These are phyloP conservation scores for Daktulosphaira vitifoliae DNA, from an alignment of 1,140 invertebrate species.

Conservation along the genomic window DNA sequence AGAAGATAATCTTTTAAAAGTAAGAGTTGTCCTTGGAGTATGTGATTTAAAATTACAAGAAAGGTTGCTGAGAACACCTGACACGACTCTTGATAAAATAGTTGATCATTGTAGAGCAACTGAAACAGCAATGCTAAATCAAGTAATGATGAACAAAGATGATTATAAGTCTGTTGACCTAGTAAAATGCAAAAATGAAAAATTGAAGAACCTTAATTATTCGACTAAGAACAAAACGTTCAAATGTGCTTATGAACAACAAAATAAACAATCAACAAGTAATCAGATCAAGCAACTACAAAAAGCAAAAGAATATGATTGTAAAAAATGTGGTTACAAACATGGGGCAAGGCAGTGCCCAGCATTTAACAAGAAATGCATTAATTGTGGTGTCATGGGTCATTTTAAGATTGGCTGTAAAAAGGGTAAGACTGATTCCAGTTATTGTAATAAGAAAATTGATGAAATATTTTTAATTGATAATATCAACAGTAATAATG, in stretches of 20 bases:
- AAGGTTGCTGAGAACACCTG: constrained; percentile 14
- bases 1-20: constrained; percentile 5
- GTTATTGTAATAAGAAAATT: not conserved
- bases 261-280: not conserved
- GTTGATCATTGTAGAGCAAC: not conserved
- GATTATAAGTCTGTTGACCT: not conserved
- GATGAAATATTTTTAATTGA: constrained; percentile 26
- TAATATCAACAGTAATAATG: constrained; percentile 7
- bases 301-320: constrained; percentile 2
- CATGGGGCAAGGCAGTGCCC: constrained; percentile 12
- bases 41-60: not conserved
- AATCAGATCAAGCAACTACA: not conserved
- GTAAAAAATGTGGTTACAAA: constrained; percentile 26
- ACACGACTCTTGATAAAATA: not conserved
- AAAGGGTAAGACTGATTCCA: constrained; percentile 7
- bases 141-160: constrained; percentile 10
- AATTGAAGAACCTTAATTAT: not conserved
- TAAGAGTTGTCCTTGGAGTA: constrained; percentile 1
- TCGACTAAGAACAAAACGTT: too few relatives aligned
- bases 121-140: constrained; percentile 4
- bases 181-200: not conserved
- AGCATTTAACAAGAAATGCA: constrained; percentile 36
- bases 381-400: constrained; percentile 34
- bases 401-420: constrained; percentile 35
- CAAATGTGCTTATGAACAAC: not conserved